Percentiles rank a stretch among this genome's conserved stretches.
phyloP scores from a whole-genome alignment of 2,113 vertebrate genomes.

The Antigone vipio region DNA sequence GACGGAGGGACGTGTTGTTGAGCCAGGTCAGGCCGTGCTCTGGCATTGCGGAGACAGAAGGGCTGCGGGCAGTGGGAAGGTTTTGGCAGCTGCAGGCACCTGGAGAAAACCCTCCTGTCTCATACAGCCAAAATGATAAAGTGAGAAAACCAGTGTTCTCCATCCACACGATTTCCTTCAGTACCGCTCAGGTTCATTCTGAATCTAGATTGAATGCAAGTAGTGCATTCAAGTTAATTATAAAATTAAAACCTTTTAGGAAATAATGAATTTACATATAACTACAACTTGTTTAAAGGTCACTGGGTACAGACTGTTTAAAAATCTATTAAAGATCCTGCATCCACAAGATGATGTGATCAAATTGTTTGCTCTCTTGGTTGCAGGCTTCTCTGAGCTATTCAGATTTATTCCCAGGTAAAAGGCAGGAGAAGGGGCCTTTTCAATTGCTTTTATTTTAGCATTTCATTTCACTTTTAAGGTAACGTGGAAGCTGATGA shows the following conservation, averaged over 20 bases:
- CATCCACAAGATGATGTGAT: background rate
- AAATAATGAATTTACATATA: slow-evolving; percentile 36
- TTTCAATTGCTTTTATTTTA: background rate
- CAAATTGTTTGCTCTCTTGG: background rate
- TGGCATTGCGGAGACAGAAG: too few relatives aligned
- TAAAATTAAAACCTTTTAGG: slow-evolving; percentile 35
- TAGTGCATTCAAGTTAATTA: background rate
- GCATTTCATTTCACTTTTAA: background rate
- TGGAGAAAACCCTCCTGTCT: background rate
- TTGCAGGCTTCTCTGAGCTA: background rate
- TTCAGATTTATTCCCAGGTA: background rate
- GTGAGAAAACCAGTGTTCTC: fast-evolving
- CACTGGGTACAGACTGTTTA: background rate
- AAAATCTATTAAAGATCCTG: slow-evolving; percentile 27
- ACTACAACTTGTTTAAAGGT: slow-evolving; percentile 15
- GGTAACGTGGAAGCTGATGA: background rate
- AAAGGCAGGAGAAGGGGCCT: background rate
- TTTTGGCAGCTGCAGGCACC: background rate
- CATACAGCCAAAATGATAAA: background rate
- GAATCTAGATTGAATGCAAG: background rate
- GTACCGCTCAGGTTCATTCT: background rate
- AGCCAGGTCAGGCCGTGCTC: background rate
- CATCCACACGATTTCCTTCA: fast-evolving
- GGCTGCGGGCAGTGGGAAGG: background rate
- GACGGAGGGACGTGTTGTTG: background rate